Percentiles rank a stretch among this genome's conserved stretches.
Conservation (phyloP, 2,888 invertebrate species). For the Diloba caeruleocephala region DNA sequence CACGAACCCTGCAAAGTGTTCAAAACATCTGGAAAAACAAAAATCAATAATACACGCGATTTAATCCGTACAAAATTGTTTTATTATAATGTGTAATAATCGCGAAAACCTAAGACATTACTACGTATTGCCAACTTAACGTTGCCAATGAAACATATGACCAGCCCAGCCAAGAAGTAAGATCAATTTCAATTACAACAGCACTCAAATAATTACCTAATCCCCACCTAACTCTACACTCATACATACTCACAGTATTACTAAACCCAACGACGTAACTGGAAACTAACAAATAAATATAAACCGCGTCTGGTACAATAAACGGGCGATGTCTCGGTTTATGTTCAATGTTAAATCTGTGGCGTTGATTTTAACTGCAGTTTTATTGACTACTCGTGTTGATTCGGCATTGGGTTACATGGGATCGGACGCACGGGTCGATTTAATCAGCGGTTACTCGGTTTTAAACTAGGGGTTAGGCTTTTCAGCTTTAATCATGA, state of each 20-base stretch:
- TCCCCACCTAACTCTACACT: slow-evolving; percentile 17
- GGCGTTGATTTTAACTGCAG: slow-evolving; percentile 66
- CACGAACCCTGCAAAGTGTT: no score
- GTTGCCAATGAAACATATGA: no score
- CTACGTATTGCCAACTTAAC: no score
- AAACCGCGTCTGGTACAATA: slow-evolving; percentile 47
- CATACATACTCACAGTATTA: slow-evolving; percentile 8
- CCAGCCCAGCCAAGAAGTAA: background rate
- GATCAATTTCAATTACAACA: background rate
- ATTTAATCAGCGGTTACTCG: slow-evolving; percentile 19
- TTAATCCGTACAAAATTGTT: no score
- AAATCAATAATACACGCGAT: no score
- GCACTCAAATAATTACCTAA: slow-evolving; percentile 9
- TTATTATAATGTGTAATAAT: no score
- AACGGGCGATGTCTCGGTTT: slow-evolving; percentile 49
- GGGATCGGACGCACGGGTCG: slow-evolving; percentile 50
- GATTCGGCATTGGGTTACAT: slow-evolving; percentile 67
- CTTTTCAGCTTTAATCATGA: no score
- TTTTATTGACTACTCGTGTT: slow-evolving; percentile 80
- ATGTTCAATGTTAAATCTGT: slow-evolving; percentile 53
- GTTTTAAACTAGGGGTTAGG: background rate
- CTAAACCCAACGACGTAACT: slow-evolving; percentile 35
- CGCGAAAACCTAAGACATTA: no score
- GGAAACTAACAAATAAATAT: slow-evolving; percentile 52
- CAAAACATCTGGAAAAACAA: no score